These are phyloP conservation scores for Trachops cirrhosus DNA, from an alignment of 2,797 vertebrate species.

Conservation along the genomic window DNA sequence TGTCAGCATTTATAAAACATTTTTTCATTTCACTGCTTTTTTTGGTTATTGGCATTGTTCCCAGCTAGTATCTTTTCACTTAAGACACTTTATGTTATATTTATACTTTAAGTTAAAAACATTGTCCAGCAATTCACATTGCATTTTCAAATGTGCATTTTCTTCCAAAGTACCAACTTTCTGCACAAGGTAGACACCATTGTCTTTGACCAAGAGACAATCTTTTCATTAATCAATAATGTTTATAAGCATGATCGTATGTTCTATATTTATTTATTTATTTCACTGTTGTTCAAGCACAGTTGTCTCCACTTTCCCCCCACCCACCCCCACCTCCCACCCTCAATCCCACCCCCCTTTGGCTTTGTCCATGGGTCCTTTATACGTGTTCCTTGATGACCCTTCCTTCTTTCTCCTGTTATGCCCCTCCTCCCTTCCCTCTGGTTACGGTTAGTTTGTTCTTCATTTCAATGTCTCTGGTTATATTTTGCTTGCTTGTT, in stretches of 20 bases:
- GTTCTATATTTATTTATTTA: too few species aligned
- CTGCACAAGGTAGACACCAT: not conserved
- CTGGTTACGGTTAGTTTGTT: too few species aligned
- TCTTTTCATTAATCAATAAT: not conserved
- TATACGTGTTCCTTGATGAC: too few species aligned
- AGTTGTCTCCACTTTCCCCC: too few species aligned
- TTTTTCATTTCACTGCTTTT: constrained; percentile 66
- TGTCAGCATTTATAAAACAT: constrained; percentile 54
- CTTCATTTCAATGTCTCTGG: too few species aligned
- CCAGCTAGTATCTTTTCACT: constrained; percentile 65
- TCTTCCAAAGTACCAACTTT: not conserved
- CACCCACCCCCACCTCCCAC: too few species aligned
- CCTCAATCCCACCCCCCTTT: too few species aligned
- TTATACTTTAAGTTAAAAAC: constrained; percentile 57
- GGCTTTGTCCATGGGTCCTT: too few species aligned
- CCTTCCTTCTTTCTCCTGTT: too few species aligned
- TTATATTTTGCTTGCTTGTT: too few species aligned
- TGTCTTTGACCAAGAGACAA: not conserved
- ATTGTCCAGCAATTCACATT: constrained; percentile 11
- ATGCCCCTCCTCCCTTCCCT: too few species aligned
- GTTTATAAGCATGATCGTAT: not conserved
- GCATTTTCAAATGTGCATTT: not conserved
- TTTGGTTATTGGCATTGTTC: constrained; percentile 69
- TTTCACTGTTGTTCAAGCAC: too few species aligned
- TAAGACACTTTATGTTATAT: constrained; percentile 45